Evolutionary conservation across 2,113 vertebrate genomes (phyloP), one percentile per base, ranked within the genome.

Genomic region (Gnathonemus echidnorhynchus): DNA sequence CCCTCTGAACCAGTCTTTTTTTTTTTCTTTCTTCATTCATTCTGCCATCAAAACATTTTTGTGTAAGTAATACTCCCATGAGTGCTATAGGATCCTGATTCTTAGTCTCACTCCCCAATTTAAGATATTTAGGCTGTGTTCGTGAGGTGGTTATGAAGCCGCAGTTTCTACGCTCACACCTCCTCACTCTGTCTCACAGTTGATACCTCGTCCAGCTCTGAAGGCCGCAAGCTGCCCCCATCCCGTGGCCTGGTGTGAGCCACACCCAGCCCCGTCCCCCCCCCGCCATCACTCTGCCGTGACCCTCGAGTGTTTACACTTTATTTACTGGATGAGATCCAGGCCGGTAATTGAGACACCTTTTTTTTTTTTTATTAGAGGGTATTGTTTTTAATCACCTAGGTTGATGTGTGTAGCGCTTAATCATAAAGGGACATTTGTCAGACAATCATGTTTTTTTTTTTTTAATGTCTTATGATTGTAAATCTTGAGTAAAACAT

Each of bases 221-320:
- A 80, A 42, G 74, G 74, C 74, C 74, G 35, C 35, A 5, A 42
- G 74, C 31, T 85, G 45, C 5, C 83, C 53, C 15, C 31, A 17
- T 48, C 94, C 52, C 0, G 92, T 92, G 74, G 88, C 89, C 90
- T 83, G 88, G 90, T 27, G 91, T 94, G 91, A 91, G 89, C 86
- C 90, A 11, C 6, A 4, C 42, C 77, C 39, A 31, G 77, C 90
- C 91, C 91, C 92, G 66, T 89, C 91, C 39, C 39, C 91, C 24
- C 92, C 91, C 91, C 35, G 89, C 93, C 39, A 88, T 92, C 90
- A 86, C 92, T 91, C 89, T 35, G 93, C 90, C 92, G 92, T 92
- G 42, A n/a, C 94, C 93, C 94, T 93, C 92, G 94, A 94, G 94
- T 95, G 94, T 96, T 96, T 95, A 95, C 95, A 95, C 91, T 27